Evolutionary conservation across 2,888 invertebrate species (phyloP).

Genomic region (Lepidonotus clava): DNA sequence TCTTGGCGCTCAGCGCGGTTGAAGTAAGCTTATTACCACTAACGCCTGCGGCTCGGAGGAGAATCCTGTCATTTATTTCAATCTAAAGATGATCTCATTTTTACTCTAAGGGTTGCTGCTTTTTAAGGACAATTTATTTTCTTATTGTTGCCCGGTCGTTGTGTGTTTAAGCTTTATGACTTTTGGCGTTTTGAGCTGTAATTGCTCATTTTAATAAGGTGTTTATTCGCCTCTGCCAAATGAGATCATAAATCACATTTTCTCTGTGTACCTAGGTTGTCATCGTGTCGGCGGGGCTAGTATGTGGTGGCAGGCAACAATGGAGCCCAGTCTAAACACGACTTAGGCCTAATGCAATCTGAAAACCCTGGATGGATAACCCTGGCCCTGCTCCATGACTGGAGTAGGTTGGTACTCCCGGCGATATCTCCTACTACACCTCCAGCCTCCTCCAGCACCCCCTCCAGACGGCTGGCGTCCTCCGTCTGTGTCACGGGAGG

Average conservation of each 20-base stretch:
- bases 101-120: too few species aligned
- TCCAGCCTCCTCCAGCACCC: not conserved
- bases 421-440: not conserved
- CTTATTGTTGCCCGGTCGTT: too few species aligned
- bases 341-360: not conserved
- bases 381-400: not conserved
- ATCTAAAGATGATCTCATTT: too few species aligned
- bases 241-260: not conserved
- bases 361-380: not conserved
- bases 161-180: not conserved
- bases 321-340: not conserved
- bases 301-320: not conserved
- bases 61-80: too few species aligned
- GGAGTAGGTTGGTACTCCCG: conserved; percentile 1
- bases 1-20: too few species aligned
- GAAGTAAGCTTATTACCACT: too few species aligned
- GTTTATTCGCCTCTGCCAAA: not conserved
- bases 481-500: too few species aligned
- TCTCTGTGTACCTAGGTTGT: not conserved
- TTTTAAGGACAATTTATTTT: too few species aligned
- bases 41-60: too few species aligned
- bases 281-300: not conserved
- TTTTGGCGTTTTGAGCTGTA: not conserved
- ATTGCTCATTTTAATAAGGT: not conserved
- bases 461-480: not conserved